Percentiles rank a stretch among this genome's conserved stretches.
These are phyloP conservation scores for Metellina segmentata DNA, from an alignment of 2,888 invertebrate species.

Conservation along the genomic window DNA sequence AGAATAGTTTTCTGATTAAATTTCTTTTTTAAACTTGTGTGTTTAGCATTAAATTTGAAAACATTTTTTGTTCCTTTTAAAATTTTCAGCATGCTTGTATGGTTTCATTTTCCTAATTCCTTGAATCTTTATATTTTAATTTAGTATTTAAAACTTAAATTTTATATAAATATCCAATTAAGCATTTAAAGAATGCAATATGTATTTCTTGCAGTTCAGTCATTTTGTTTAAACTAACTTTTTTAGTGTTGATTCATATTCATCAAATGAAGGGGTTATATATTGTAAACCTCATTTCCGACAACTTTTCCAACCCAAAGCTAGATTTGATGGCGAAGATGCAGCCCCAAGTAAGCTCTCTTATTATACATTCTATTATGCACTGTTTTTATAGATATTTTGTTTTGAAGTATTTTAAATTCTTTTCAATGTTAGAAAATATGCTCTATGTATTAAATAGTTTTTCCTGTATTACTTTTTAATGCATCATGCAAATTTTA, in stretches of 20 bases:
- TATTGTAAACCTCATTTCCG: constrained; percentile 97
- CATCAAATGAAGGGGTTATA: constrained; percentile 92
- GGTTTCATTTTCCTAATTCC: not conserved
- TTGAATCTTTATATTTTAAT: not conserved
- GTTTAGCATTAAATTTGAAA: too few relatives aligned
- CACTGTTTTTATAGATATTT: not conserved
- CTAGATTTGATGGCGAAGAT: constrained; percentile 81
- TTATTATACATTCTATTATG: not conserved
- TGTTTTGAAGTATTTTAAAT: not conserved
- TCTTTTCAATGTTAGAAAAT: too few relatives aligned
- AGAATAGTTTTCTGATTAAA: too few relatives aligned
- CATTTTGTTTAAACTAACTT: not conserved
- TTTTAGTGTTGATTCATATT: constrained; percentile 92
- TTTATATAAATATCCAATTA: not conserved
- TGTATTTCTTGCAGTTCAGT: too few relatives aligned
- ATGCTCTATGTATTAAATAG: not conserved
- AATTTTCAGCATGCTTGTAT: not conserved
- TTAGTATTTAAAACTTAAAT: too few relatives aligned
- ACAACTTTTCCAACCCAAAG: constrained; percentile 94
- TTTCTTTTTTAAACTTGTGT: too few relatives aligned
- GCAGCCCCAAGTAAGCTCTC: constrained; percentile 76
- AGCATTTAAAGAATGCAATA: not conserved
- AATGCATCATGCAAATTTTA: constrained; percentile 33
- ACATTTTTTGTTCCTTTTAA: too few relatives aligned
- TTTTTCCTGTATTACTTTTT: not conserved